phyloP scores from a whole-genome alignment of 2,113 vertebrate genomes.

The Crotalus viridis region DNA sequence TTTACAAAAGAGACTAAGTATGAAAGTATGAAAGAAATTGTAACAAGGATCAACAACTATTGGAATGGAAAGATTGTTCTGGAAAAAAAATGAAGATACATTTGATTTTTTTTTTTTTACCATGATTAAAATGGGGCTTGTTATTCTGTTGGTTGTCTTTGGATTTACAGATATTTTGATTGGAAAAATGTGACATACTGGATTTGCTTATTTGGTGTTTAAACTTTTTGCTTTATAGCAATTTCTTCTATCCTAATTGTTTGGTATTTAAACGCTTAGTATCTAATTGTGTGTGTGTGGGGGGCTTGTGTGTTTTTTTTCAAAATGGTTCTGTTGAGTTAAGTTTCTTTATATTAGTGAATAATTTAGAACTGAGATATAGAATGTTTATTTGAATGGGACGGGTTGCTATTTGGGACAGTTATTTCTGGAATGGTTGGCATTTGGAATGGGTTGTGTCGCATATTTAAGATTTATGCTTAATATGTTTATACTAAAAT shows the following conservation, averaged over 20 bases:
- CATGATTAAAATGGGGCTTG: background rate
- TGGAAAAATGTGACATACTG: background rate
- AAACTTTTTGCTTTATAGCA: background rate
- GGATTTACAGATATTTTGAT: background rate
- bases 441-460: background rate
- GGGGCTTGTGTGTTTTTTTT: background rate
- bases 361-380: background rate
- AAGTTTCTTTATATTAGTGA: background rate
- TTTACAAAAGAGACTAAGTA: background rate
- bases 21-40: background rate
- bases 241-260: background rate
- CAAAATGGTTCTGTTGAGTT: background rate
- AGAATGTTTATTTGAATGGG: background rate
- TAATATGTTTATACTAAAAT: background rate
- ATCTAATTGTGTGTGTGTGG: background rate
- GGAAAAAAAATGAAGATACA: background rate
- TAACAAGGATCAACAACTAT: background rate
- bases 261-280: background rate
- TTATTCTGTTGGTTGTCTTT: background rate
- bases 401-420: background rate
- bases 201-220: background rate
- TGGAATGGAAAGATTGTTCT: background rate
- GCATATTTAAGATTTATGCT: background rate
- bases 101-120: background rate
- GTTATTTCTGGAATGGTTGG: background rate